These are phyloP conservation scores for Pectinophora gossypiella DNA, from an alignment of 1,140 invertebrate genomes.

Conservation along the genomic window DNA sequence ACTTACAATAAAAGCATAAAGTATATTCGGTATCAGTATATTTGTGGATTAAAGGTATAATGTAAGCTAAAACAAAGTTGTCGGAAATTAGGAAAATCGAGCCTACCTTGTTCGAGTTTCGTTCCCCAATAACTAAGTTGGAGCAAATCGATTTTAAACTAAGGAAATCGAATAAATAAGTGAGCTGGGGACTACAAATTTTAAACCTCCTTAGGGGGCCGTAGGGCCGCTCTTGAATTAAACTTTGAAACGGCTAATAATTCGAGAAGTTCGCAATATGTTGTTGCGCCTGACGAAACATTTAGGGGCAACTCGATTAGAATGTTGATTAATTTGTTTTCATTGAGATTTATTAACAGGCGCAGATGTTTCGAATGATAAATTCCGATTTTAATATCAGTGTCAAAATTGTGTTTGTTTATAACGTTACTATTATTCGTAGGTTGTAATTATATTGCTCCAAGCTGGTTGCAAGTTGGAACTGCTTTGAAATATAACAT, in stretches of 20 bases:
- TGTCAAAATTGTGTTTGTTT: no score
- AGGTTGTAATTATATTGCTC: no score
- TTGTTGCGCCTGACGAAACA: slow-evolving; percentile 37
- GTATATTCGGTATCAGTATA: no score
- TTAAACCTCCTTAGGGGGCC: slow-evolving; percentile 21
- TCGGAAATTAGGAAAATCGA: no score
- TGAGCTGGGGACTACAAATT: slow-evolving; percentile 18
- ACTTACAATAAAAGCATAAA: no score
- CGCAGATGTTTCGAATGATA: not conserved
- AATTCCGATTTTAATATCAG: no score
- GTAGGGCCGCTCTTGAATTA: slow-evolving; percentile 31
- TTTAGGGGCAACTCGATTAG: slow-evolving; percentile 11
- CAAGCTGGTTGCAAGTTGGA: no score
- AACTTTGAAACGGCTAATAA: slow-evolving; percentile 39
- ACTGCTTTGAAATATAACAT: no score
- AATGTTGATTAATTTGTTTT: slow-evolving; percentile 1
- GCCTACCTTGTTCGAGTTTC: not conserved
- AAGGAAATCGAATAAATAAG: slow-evolving; percentile 19
- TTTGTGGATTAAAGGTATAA: no score
- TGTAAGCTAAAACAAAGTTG: no score
- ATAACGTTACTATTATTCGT: no score
- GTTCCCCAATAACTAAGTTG: not conserved
- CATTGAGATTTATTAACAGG: not conserved
- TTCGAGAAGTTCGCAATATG: slow-evolving; percentile 41
- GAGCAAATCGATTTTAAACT: slow-evolving; percentile 3